Conservation (phyloP, 2,113 vertebrate species). For the Ophiodon elongatus region DNA sequence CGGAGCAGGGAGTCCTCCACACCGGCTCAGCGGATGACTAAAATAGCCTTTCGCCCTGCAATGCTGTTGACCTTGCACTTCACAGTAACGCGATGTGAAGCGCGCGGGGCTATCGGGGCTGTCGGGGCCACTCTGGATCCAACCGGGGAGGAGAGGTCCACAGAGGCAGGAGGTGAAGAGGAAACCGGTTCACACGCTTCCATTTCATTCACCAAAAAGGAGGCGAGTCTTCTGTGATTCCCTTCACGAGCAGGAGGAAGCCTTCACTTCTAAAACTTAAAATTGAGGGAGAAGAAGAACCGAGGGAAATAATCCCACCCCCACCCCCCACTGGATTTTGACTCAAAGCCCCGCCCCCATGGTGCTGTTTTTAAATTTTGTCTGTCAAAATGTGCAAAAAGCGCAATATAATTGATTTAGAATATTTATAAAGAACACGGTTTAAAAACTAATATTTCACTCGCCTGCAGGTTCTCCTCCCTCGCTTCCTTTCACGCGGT, state of each 20-base stretch:
- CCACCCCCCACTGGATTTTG: background rate
- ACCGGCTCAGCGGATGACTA: background rate
- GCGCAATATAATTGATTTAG: constrained; percentile 28
- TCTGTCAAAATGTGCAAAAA: constrained; percentile 23
- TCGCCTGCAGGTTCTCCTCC: constrained; percentile 45
- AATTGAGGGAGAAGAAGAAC: background rate
- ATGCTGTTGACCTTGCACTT: constrained; percentile 45
- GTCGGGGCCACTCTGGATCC: no score
- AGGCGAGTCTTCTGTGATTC: background rate
- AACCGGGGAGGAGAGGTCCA: background rate
- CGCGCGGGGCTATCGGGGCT: no score
- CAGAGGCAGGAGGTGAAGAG: background rate
- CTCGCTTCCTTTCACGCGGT: constrained; percentile 31
- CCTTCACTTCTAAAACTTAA: constrained; percentile 1
- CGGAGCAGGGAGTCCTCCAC: background rate
- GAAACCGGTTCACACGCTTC: background rate
- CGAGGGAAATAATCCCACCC: background rate
- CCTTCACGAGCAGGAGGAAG: constrained; percentile 10
- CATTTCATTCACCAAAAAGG: no score
- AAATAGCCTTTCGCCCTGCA: constrained; percentile 27
- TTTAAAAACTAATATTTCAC: constrained; percentile 48
- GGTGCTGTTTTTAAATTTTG: constrained; percentile 20
- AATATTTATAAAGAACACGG: constrained; percentile 45
- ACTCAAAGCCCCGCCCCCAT: background rate
- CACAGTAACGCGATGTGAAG: constrained; percentile 33